Percentiles rank a stretch among this genome's conserved stretches.
Evolutionary conservation across 2,888 invertebrate species (phyloP).

Genomic region (Ethmia dodecea): DNA sequence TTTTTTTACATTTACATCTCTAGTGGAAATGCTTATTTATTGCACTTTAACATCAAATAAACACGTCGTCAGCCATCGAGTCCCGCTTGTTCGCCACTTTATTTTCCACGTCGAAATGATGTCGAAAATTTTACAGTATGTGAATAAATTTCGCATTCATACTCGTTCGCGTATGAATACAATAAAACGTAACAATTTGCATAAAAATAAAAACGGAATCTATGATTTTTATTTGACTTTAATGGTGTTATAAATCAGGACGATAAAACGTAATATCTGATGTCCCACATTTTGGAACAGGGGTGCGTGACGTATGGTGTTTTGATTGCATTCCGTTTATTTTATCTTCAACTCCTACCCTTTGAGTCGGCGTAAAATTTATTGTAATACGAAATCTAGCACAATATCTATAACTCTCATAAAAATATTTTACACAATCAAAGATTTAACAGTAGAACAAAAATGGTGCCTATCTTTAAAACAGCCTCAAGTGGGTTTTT

Average conservation of each 20-base stretch:
- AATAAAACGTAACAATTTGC: constrained; percentile 47
- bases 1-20: too few species aligned
- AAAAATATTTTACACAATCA: too few species aligned
- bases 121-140: constrained; percentile 7
- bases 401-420: too few species aligned
- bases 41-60: not conserved
- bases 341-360: constrained; percentile 12
- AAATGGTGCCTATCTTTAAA: too few species aligned
- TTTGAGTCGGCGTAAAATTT: constrained; percentile 1
- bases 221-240: constrained; percentile 52
- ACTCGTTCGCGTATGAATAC: constrained; percentile 20
- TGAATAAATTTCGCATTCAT: constrained; percentile 13
- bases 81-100: constrained; percentile 1
- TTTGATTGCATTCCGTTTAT: constrained; percentile 40
- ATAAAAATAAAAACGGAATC: constrained; percentile 40
- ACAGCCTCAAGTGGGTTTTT: too few species aligned
- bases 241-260: constrained; percentile 56
- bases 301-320: constrained; percentile 30
- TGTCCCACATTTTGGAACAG: constrained; percentile 24
- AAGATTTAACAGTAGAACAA: too few species aligned
- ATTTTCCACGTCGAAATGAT: constrained; percentile 1
- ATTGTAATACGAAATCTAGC: constrained; percentile 2
- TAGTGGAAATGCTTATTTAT: too few species aligned
- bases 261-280: constrained; percentile 48
- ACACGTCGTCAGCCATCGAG: constrained; percentile 1